Evolutionary conservation across 2,888 invertebrate genomes (phyloP), one percentile per base, ranked within the genome.

Genomic region (Patella ulyssiponensis): DNA sequence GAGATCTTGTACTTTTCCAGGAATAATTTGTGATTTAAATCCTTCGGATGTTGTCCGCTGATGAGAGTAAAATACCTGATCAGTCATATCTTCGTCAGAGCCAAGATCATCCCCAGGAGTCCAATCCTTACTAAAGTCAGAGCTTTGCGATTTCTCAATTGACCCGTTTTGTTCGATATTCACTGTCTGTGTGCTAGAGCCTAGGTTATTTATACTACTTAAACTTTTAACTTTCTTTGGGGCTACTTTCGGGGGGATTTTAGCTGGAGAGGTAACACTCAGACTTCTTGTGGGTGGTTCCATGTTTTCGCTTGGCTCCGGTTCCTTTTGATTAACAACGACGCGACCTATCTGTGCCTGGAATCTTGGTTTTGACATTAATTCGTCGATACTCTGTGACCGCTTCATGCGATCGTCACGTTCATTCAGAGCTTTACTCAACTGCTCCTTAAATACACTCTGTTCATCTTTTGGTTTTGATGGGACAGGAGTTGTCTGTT

Each of bases 41-140:
- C 87, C 87, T 72, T 86, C 84, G 7, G 77, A 53, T 15, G 81
- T 80, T 5, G 71, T 56, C 23, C 73, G 58, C n/a, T 69, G 75
- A 75, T 75, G 71, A 7, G 72, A 72, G 73, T 27, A 73, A 51
- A 69, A 75, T 74, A 51, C 82, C 82, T 33, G 80, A 73, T 86
- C 86, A 53, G 82, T 84, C 12, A 87, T 80, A 78, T 88, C 85
- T 80, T 89, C 88, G 77, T 89, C 89, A 15, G 88, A 87, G 58
- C 86, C 88, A 11, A 89, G 78, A 74, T 89, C 89, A 77, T 84
- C 84, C 75, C 86, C 87, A 1, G 89, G 89, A 0, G 85, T 85
- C 89, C 89, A 89, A 58, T 87, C 87, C 52, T 84, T 80, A 3
- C 86, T 82, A 74, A 80, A 54, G 27, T 69, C 20, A 14, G 77